These are phyloP conservation scores for Alethe diademata DNA, from an alignment of 2,113 vertebrate species.

Conservation along the genomic window DNA sequence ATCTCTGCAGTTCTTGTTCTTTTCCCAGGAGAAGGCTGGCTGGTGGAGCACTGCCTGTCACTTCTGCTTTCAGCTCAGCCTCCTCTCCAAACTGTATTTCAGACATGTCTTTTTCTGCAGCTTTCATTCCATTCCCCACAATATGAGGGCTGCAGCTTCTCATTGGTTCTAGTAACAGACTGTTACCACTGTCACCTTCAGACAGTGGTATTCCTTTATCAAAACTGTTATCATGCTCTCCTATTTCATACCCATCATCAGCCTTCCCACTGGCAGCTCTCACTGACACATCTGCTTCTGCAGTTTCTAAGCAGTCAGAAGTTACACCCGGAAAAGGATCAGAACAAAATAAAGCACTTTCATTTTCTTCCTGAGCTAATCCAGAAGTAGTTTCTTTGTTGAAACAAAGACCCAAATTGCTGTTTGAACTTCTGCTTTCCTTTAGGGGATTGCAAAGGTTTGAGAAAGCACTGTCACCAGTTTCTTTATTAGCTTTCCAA, in stretches of 20 bases:
- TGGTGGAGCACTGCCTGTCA: not conserved
- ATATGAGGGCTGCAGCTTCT: not conserved
- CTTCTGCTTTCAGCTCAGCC: not conserved
- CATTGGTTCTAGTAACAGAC: not conserved
- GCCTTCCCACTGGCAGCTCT: not conserved
- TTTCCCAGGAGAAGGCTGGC: not conserved
- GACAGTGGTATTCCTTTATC: not conserved
- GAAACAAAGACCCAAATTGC: not conserved
- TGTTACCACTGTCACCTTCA: not conserved
- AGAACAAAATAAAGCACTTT: not conserved
- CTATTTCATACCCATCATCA: not conserved
- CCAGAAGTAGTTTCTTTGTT: not conserved
- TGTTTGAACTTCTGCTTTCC: not conserved
- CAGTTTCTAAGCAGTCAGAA: not conserved
- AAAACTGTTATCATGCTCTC: not conserved
- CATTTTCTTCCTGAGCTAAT: not conserved
- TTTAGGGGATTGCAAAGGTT: not conserved
- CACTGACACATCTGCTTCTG: not conserved
- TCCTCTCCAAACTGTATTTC: not conserved
- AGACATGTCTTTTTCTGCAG: not conserved
- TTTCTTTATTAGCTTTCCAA: constrained; percentile 54
- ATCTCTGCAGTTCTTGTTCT: not conserved
- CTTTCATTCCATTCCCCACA: not conserved
- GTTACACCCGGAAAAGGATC: not conserved
- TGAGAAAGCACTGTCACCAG: not conserved